Base-by-base conservation (phyloP, 2,888 invertebrate genomes). In the Drosophila affinis region DNA sequence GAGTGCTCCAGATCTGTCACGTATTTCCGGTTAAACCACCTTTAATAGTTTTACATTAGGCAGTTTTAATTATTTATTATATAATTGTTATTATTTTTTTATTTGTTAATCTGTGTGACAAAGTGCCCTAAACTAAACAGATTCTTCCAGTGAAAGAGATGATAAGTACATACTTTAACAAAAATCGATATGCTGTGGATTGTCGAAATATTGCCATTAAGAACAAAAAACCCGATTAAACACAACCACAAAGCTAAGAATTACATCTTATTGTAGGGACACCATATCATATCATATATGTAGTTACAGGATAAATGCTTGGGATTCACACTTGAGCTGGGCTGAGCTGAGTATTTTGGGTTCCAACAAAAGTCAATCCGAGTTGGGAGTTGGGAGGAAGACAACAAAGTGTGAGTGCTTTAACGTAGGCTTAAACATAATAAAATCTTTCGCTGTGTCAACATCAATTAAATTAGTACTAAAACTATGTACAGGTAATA, bases 241-340 rank as follows among this genome's bases (percentile, higher is more conserved):
- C 85, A 84, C 87, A 82, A 82, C 87, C 85, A 54, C 77, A 79
- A 77, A 47, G 52, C 45, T 54, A 72, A 27, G 7, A 56, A 32
- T 29, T 46, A 45, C 32, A 54, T 34, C 12, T 34, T 12, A 12
- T 12, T 12, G 12, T 34, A 12, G 34, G 34, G 34, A 14, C 2
- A 14, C 12, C 34, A 57, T 51, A 56, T 9, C 5, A 24, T 67
- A 56, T 21, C 44, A 21, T 46, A 2, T 9, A 18, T 56, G 9
- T 46, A 47, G 14, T 54, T 9, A 53, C 32, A 44, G 46, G 49
- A 32, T 77, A 83, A 86, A 82, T 86, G 76, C 68, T 58, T 64
- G 52, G 32, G 39, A 39, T 53, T 48, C 52, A 52, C 53, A 64
- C 60, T 47, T 34, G 39, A 29, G 17, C 21, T 34, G 39, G 39